Conservation (phyloP, 2,113 vertebrate genomes). For the Onychorhynchus coronatus region DNA sequence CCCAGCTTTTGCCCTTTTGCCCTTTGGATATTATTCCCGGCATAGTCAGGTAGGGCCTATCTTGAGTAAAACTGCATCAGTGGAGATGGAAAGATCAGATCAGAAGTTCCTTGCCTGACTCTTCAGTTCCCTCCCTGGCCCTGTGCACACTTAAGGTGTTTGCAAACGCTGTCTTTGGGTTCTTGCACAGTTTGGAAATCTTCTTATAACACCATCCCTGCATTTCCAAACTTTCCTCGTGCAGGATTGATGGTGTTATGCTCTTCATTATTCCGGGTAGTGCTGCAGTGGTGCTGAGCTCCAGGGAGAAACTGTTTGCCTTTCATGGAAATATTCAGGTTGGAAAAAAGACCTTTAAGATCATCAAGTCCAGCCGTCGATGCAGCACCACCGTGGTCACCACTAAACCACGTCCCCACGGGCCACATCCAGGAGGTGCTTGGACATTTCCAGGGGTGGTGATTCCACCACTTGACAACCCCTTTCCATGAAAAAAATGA, state of each 20-base stretch:
- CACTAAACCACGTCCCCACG: too few species aligned
- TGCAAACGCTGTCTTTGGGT: neutral
- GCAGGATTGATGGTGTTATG: neutral
- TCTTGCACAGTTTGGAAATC: neutral
- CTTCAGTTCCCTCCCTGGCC: neutral
- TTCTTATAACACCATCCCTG: neutral
- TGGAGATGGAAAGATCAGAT: neutral
- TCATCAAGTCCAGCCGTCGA: neutral
- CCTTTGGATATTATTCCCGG: neutral
- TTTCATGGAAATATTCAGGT: neutral
- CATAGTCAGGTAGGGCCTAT: neutral
- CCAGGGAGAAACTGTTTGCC: neutral
- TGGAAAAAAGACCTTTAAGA: neutral
- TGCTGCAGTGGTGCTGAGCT: neutral
- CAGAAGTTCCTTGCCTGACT: neutral
- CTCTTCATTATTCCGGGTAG: rapidly evolving
- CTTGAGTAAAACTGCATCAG: neutral
- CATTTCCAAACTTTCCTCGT: neutral
- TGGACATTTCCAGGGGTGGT: too few species aligned
- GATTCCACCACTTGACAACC: too few species aligned
- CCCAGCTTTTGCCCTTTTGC: neutral
- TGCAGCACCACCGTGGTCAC: too few species aligned
- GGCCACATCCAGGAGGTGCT: too few species aligned
- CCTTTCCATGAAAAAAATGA: too few species aligned
- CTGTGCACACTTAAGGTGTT: neutral